These are phyloP conservation scores for Myotis myotis DNA, from an alignment of 2,797 vertebrate species.

Conservation along the genomic window DNA sequence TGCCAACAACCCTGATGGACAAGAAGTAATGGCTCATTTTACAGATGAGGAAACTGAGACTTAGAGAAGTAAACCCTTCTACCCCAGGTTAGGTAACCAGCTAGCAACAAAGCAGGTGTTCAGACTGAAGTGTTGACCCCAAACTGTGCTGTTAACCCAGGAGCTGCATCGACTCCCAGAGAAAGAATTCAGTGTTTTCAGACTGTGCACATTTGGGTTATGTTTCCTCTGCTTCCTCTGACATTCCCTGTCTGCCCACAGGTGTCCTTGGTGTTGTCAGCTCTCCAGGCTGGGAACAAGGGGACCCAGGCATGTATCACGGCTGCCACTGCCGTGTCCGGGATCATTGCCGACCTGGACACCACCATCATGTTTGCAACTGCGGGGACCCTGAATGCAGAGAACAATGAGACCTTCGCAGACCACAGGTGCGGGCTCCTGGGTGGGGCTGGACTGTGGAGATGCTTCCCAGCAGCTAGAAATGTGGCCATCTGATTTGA, in stretches of 20 bases:
- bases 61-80: background rate
- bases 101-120: background rate
- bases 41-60: background rate
- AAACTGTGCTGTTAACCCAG: background rate
- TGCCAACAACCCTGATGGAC: background rate
- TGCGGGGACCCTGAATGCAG: slow-evolving; percentile 95
- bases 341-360: slow-evolving; percentile 98
- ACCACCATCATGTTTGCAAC: slow-evolving; percentile 99
- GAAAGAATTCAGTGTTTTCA: background rate
- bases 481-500: background rate
- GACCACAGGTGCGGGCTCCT: slow-evolving; percentile 92
- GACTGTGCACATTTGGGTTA: rapidly evolving
- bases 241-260: slow-evolving; percentile 70
- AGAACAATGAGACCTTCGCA: slow-evolving; percentile 97
- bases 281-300: slow-evolving; percentile 98
- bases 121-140: background rate
- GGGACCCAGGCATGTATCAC: slow-evolving; percentile 99
- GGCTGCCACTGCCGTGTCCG: slow-evolving; percentile 95
- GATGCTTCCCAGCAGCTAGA: background rate
- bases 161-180: background rate
- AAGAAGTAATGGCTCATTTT: background rate
- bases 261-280: slow-evolving; percentile 97
- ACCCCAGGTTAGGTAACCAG: background rate
- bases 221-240: background rate
- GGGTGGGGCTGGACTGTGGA: background rate